Conservation (phyloP, 2,113 vertebrate genomes). For the Apodemus sylvaticus region DNA sequence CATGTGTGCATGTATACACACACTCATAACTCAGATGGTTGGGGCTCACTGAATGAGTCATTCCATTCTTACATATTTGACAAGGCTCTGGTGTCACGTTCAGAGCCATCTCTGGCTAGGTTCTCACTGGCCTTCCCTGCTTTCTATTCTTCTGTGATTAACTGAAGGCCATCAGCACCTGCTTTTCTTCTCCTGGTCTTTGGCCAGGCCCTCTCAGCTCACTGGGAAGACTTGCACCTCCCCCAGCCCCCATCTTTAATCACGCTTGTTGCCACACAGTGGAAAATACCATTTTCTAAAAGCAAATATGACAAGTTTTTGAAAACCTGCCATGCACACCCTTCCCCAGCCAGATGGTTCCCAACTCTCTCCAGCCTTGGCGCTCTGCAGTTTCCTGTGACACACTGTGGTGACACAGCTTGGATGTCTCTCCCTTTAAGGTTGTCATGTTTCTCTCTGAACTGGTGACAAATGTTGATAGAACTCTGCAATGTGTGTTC, state of each 20-base stretch:
- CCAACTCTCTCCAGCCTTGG: background rate
- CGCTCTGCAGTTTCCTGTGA: background rate
- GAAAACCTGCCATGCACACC: background rate
- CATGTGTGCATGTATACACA: accelerated
- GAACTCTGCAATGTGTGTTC: constrained; percentile 36
- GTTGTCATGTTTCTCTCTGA: constrained; percentile 42
- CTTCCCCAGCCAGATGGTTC: background rate
- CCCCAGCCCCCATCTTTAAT: background rate
- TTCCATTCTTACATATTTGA: background rate
- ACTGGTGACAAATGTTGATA: constrained; percentile 28
- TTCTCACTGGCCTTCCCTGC: constrained; percentile 43
- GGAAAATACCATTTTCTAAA: constrained; percentile 7
- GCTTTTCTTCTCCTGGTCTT: constrained; percentile 26
- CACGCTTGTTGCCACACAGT: background rate
- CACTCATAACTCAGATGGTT: background rate
- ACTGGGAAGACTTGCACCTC: background rate
- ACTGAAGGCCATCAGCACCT: background rate
- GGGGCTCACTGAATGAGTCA: background rate
- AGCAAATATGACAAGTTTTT: background rate
- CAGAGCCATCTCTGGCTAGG: background rate
- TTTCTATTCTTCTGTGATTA: background rate
- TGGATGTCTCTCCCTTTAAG: constrained; percentile 41
- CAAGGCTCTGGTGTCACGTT: background rate
- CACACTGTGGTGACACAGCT: background rate
- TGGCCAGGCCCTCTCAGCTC: background rate